Evolutionary conservation across 2,113 vertebrate genomes (phyloP).

Genomic region (Aepyceros melampus): DNA sequence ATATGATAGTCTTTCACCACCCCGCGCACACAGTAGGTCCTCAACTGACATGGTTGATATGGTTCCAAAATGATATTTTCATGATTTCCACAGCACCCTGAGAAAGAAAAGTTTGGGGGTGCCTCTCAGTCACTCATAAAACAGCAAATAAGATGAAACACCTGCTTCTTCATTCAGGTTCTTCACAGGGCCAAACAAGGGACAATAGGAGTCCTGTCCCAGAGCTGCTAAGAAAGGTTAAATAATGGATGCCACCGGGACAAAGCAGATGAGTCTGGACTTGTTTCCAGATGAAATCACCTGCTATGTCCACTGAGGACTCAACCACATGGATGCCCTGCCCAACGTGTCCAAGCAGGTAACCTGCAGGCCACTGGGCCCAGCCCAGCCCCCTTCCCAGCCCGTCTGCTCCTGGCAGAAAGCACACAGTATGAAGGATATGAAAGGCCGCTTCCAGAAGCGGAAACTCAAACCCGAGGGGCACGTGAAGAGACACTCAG

Average conservation of each 20-base stretch:
- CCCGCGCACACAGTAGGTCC: neutral
- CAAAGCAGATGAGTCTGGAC: neutral
- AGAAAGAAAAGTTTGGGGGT: neutral
- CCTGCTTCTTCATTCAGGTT: neutral
- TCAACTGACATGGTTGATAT: neutral
- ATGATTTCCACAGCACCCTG: neutral
- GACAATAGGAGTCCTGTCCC: neutral
- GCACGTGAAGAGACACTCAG: neutral
- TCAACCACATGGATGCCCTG: neutral
- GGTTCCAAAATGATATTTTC: neutral
- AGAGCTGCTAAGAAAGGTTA: neutral
- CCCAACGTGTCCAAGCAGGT: fast-evolving
- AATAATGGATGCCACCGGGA: neutral
- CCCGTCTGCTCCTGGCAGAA: fast-evolving
- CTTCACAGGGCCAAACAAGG: neutral
- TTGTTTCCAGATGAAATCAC: neutral
- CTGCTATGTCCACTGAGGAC: neutral
- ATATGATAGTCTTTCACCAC: neutral
- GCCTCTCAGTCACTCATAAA: neutral
- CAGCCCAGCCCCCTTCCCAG: neutral
- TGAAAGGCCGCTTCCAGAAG: neutral
- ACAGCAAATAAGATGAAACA: neutral
- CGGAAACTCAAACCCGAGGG: neutral
- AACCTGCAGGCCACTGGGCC: neutral
- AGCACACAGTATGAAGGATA: fast-evolving